Evolutionary conservation across 2,888 invertebrate genomes (phyloP), one percentile per base, ranked within the genome.

Genomic region (Thyatira batis): DNA sequence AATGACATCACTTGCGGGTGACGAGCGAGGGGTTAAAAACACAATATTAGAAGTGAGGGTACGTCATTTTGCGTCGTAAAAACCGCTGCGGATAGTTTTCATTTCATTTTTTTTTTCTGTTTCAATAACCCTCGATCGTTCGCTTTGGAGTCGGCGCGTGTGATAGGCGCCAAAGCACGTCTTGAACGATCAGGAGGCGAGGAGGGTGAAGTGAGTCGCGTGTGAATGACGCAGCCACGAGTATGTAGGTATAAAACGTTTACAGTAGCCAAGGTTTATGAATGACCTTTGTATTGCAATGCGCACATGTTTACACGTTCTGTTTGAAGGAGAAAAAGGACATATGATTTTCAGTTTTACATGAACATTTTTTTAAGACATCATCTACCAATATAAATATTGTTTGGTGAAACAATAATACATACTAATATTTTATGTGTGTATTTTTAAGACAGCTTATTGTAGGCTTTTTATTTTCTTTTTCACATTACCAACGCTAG

Each of bases 201-300:
- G 39, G 8, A 39, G 80, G 76, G 76, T 67, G 69, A 69, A 73
- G 76, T 67, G 75, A 76, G 82, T 82, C 83, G 82, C 83, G 81
- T 81, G 85, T 82, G 83, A 79, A 83, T 70, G 69, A 69, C 65
- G 66, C 59, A 66, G 66, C 66, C 62, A 56, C 64, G 58, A 39
- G 17, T 39, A 60, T 60, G 46, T n/a, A 17, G 17, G 17, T n/a
- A 39, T 39, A 39, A 17, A 39, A 39, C 39, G 39, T 39, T 39
- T 17, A 17, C 39, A 13, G 39, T 39, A 10, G 43, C 39, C 39
- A 39, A 39, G 39, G 39, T 39, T 39, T 39, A 39, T 39, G 39
- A 39, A 39, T 39, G 39, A 39, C 39, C 39, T 39, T n/a, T 39
- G 8, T 39, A 39, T 39, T 39, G 33, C 33, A 39, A 17, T 17